Conservation (phyloP, 2,888 invertebrate genomes). For the Sussaba pulchella region DNA sequence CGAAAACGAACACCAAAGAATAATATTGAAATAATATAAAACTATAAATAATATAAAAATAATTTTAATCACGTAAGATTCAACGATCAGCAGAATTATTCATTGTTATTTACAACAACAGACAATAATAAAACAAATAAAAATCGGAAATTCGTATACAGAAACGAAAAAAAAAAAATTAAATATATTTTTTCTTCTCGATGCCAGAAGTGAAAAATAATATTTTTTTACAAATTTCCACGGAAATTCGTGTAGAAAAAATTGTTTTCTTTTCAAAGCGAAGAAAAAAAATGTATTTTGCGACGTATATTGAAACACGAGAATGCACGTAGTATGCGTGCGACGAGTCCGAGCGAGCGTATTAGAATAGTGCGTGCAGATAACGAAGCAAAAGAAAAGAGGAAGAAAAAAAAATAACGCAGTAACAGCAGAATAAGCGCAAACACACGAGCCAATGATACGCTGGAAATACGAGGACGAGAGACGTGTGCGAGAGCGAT, state of each 20-base stretch:
- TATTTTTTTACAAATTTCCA: not conserved
- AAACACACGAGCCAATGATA: constrained; percentile 45
- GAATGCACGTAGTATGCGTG: constrained; percentile 28
- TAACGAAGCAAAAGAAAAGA: not conserved
- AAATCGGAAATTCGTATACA: too few species aligned
- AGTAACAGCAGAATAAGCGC: constrained; percentile 48
- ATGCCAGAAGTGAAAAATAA: too few species aligned
- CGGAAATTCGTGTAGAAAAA: not conserved
- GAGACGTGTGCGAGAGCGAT: constrained; percentile 28
- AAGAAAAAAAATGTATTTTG: constrained; percentile 7
- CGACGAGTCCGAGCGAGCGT: constrained; percentile 26
- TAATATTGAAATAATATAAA: too few species aligned
- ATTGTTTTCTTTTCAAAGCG: not conserved
- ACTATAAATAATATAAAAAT: too few species aligned
- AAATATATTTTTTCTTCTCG: too few species aligned
- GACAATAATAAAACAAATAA: too few species aligned
- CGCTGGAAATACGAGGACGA: constrained; percentile 57
- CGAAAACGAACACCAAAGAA: too few species aligned
- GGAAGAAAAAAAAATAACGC: constrained; percentile 5
- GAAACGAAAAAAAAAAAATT: too few species aligned
- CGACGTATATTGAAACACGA: constrained; percentile 6
- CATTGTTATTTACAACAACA: too few species aligned
- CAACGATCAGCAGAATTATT: too few species aligned
- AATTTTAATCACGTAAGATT: too few species aligned
- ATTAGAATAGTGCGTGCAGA: constrained; percentile 25